These are phyloP conservation scores for Spea bombifrons DNA, from an alignment of 2,113 vertebrate species.

Conservation along the genomic window DNA sequence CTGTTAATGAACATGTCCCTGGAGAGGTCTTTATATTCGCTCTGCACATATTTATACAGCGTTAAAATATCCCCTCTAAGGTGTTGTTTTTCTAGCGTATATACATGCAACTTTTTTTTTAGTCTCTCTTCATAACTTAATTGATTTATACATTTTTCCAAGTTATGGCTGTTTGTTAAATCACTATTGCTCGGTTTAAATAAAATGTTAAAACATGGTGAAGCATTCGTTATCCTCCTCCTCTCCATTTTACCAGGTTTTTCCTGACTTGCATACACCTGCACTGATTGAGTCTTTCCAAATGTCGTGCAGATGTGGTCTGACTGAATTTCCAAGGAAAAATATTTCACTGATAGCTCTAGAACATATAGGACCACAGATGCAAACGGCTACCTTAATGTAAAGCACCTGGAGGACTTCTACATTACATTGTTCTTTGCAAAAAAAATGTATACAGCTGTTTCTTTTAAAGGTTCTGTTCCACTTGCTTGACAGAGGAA, in stretches of 20 bases:
- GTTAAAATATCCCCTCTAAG: no score
- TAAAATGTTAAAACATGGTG: no score
- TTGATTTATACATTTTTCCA: no score
- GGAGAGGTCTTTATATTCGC: no score
- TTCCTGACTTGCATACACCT: slow-evolving; percentile 2
- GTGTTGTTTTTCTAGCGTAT: no score
- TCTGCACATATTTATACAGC: no score
- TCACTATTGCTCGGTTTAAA: no score
- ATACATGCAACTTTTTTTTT: no score
- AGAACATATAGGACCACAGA: slow-evolving; percentile 3
- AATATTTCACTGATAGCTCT: background rate
- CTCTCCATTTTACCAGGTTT: background rate
- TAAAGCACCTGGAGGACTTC: slow-evolving; percentile 12
- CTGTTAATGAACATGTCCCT: no score
- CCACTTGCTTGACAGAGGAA: no score
- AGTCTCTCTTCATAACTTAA: no score
- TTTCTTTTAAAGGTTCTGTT: background rate
- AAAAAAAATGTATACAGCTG: slow-evolving; percentile 16
- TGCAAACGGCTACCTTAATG: background rate
- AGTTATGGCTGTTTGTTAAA: no score
- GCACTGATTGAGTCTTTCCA: background rate
- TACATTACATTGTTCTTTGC: background rate
- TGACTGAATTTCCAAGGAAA: slow-evolving; percentile 14
- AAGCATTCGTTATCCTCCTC: background rate
- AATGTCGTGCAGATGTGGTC: slow-evolving; percentile 17